A percentile compares a stretch with the other conserved stretches of the same genome.
Evolutionary conservation across 2,797 vertebrate species (phyloP).

Genomic region (Hippocampus kuda): DNA sequence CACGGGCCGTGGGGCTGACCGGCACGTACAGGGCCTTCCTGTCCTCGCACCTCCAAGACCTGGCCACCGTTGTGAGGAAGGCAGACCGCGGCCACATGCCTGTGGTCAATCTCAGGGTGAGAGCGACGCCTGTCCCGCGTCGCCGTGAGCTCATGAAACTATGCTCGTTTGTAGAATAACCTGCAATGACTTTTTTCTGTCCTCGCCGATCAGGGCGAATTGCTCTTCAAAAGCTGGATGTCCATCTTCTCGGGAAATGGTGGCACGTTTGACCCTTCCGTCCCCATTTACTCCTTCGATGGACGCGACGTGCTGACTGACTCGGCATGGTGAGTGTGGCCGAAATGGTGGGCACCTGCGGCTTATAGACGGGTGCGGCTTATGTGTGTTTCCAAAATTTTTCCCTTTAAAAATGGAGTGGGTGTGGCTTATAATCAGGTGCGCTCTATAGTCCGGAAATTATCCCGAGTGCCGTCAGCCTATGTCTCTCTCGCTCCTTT

Average conservation of each 20-base stretch:
- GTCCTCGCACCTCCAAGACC: constrained; percentile 89
- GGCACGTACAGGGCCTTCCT: constrained; percentile 90
- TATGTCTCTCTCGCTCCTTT: not conserved
- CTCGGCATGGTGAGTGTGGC: constrained; percentile 74
- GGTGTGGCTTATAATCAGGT: too few species aligned
- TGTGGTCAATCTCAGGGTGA: constrained; percentile 83
- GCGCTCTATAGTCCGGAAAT: too few species aligned
- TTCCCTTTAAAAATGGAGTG: too few species aligned
- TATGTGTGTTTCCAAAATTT: too few species aligned
- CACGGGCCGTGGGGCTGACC: constrained; percentile 72
- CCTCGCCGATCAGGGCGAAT: constrained; percentile 71
- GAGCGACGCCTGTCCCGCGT: not conserved
- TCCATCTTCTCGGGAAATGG: constrained; percentile 82
- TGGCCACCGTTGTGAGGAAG: constrained; percentile 82
- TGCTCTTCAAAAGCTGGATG: constrained; percentile 82
- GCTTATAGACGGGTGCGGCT: too few species aligned
- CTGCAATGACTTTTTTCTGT: not conserved
- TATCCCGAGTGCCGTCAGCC: too few species aligned
- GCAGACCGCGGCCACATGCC: constrained; percentile 74
- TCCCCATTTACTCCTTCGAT: constrained; percentile 88
- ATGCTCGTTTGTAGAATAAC: not conserved
- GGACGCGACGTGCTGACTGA: constrained; percentile 81
- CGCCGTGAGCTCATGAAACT: not conserved
- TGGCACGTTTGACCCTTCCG: constrained; percentile 69
- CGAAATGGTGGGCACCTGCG: not conserved